Evolutionary conservation across 2,797 vertebrate genomes (phyloP).

Genomic region (Fratercula arctica): DNA sequence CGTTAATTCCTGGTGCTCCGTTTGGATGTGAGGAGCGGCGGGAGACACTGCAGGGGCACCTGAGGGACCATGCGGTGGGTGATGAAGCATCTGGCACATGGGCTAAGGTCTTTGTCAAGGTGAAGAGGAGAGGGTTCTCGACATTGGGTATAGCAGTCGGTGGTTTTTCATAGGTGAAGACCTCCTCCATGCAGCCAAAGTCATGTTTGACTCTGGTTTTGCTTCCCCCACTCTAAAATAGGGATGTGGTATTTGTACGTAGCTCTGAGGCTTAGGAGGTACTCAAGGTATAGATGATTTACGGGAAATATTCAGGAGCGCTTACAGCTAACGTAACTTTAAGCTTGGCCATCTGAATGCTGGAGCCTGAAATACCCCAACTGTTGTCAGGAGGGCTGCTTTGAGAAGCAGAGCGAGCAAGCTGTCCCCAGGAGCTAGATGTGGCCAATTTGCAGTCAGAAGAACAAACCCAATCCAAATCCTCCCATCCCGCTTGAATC

Average conservation of each 20-base stretch:
- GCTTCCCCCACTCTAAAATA: not conserved
- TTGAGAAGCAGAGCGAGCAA: not conserved
- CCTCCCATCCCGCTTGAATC: not conserved
- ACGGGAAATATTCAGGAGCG: not conserved
- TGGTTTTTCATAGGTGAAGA: not conserved
- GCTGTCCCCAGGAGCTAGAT: not conserved
- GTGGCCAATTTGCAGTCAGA: not conserved
- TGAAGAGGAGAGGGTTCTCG: not conserved
- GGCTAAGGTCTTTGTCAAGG: not conserved
- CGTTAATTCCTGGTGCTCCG: fast-evolving
- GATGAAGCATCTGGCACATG: fast-evolving
- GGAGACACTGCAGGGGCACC: not conserved
- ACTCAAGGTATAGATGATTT: fast-evolving
- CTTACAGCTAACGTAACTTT: not conserved
- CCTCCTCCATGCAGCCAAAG: not conserved
- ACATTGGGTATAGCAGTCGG: not conserved
- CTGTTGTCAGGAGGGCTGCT: not conserved
- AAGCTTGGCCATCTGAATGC: not conserved
- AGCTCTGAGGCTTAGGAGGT: not conserved
- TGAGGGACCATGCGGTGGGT: fast-evolving
- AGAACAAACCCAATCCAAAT: not conserved
- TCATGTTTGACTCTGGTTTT: not conserved
- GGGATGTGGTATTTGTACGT: not conserved
- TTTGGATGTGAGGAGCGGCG: not conserved
- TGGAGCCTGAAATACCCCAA: not conserved